These are phyloP conservation scores for Borostomias antarcticus DNA, from an alignment of 2,797 vertebrate genomes.

Conservation along the genomic window DNA sequence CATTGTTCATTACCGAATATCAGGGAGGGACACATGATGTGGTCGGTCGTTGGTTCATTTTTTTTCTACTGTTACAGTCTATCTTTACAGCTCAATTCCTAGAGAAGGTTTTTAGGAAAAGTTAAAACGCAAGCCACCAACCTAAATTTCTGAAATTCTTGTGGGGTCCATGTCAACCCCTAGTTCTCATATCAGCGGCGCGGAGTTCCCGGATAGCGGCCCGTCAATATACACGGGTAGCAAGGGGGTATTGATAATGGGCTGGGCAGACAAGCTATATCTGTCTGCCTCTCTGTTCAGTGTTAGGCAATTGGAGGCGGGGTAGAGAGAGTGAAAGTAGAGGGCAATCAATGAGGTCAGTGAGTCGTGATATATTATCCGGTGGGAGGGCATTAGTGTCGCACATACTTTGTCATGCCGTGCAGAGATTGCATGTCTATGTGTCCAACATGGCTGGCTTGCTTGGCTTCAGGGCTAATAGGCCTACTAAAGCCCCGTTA, in stretches of 20 bases:
- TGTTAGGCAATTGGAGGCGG: constrained; percentile 53
- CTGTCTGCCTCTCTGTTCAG: constrained; percentile 34
- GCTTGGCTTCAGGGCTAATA: too few relatives aligned
- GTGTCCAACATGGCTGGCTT: constrained; percentile 27
- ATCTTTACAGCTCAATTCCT: too few relatives aligned
- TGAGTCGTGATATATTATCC: constrained; percentile 65
- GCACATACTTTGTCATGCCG: constrained; percentile 53
- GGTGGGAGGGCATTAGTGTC: constrained; percentile 56
- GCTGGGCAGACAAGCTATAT: constrained; percentile 26
- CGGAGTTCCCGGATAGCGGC: background rate
- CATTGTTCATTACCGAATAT: too few relatives aligned
- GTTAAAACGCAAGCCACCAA: background rate
- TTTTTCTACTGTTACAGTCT: too few relatives aligned
- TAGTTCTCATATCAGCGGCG: background rate
- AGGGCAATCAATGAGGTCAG: constrained; percentile 63
- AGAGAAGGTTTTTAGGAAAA: background rate
- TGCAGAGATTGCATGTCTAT: constrained; percentile 45
- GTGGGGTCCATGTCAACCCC: background rate
- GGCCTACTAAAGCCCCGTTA: constrained; percentile 30
- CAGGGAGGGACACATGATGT: too few relatives aligned
- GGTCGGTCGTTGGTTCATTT: too few relatives aligned
- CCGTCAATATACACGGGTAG: constrained; percentile 2
- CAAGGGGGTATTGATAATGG: constrained; percentile 30
- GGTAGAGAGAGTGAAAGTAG: constrained; percentile 27
- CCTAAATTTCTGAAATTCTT: background rate